Conservation (phyloP, 2,888 invertebrate species). For the Exephanes ischioxanthus region DNA sequence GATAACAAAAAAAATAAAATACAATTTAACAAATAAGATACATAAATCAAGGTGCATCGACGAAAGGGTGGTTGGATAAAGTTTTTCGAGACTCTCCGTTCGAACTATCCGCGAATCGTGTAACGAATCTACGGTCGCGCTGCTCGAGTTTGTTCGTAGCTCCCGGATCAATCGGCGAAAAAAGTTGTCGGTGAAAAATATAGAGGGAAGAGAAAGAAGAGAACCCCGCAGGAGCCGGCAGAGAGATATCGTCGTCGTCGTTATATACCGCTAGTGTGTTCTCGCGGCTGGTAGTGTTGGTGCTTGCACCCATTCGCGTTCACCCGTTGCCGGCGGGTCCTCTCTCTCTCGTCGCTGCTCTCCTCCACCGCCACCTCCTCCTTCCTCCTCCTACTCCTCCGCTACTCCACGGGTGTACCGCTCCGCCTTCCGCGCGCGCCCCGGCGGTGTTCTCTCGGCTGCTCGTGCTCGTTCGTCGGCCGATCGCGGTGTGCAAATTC, state of each 20-base stretch:
- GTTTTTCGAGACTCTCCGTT: not conserved
- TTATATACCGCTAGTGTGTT: conserved; percentile 31
- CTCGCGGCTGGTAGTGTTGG: conserved; percentile 59
- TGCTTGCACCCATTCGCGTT: conserved; percentile 69
- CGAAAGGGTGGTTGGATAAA: not conserved
- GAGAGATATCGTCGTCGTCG: conserved; percentile 8
- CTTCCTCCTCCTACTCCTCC: conserved; percentile 52
- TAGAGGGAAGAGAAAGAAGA: conserved; percentile 36
- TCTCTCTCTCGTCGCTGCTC: conserved; percentile 65
- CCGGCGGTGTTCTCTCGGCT: conserved; percentile 42
- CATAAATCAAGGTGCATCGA: not conserved
- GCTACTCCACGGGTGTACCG: conserved; percentile 62
- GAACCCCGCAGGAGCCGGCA: conserved; percentile 30
- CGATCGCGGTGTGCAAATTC: conserved; percentile 60
- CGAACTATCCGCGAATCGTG: not conserved
- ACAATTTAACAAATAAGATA: not conserved
- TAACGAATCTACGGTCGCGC: not conserved
- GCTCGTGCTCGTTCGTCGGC: conserved; percentile 61
- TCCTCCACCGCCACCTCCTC: conserved; percentile 26
- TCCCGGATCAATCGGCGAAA: conserved; percentile 28
- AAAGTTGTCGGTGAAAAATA: conserved; percentile 39
- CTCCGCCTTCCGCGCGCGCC: conserved; percentile 49
- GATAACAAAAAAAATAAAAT: conserved; percentile 6
- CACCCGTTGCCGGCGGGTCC: conserved; percentile 70
- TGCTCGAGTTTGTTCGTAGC: not conserved